phyloP scores from a whole-genome alignment of 2,888 invertebrate species.

The Laspeyria flexula region DNA sequence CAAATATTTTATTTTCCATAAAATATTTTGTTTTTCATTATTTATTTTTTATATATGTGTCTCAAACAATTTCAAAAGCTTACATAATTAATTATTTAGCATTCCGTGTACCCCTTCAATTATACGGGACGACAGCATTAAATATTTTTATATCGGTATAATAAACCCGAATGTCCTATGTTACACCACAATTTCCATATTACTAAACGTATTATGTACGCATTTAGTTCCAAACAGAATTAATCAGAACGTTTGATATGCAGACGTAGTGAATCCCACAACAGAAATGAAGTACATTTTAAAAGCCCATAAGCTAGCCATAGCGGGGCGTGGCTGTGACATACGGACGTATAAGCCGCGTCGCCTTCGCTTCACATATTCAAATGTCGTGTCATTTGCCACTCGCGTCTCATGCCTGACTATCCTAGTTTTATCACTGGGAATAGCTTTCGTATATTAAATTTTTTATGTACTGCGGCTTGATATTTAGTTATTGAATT shows the following conservation, averaged over 20 bases:
- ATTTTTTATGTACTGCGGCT: not conserved
- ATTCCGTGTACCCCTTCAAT: too few relatives aligned
- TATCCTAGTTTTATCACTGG: conserved; percentile 3
- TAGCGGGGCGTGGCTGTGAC: conserved; percentile 8
- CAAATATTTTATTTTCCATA: too few relatives aligned
- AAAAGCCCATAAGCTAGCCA: conserved; percentile 8
- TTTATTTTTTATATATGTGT: too few relatives aligned
- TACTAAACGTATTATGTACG: too few relatives aligned
- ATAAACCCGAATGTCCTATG: too few relatives aligned
- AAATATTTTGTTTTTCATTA: too few relatives aligned
- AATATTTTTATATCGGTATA: too few relatives aligned
- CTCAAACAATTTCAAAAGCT: too few relatives aligned
- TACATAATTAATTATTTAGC: too few relatives aligned
- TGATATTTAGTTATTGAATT: not conserved
- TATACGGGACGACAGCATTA: too few relatives aligned
- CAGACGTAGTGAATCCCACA: not conserved
- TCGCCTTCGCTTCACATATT: conserved; percentile 23
- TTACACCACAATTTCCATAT: too few relatives aligned
- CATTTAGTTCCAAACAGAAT: not conserved
- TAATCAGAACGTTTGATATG: not conserved
- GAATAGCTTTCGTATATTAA: not conserved
- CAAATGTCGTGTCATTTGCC: conserved; percentile 31
- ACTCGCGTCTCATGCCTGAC: conserved; percentile 5
- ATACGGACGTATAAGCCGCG: conserved; percentile 8
- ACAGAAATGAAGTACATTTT: conserved; percentile 1